Evolutionary conservation across 2,888 invertebrate species (phyloP), one percentile per base, ranked within the genome.

Genomic region (Erebia epiphron): DNA sequence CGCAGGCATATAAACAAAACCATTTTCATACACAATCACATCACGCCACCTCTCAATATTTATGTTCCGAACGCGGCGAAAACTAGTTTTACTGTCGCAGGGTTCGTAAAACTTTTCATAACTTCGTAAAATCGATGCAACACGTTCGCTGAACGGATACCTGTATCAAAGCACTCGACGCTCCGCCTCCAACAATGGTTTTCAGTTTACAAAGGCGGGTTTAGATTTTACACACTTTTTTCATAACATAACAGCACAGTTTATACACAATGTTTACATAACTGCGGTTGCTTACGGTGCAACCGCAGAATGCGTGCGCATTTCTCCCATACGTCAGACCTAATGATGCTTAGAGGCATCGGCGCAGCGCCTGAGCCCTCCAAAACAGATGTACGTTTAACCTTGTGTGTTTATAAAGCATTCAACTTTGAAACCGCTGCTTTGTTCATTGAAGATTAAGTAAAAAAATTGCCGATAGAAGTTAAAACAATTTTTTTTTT

Each of bases 271-370:
- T 75, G 72, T 75, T 76, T 75, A 74, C 73, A 73, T 57, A 71
- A 73, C 62, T 46, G 41, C 49, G 5, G 56, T 46, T 13, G 54
- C 16, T 21, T 56, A 58, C 41, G 50, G 21, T 21, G 62, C 58
- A 65, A 35, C 74, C 69, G 73, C 69, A 72, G 13, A 70, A 72
- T 79, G 79, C 83, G 83, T 81, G 82, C 83, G 81, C 81, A 80
- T 18, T 58, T 16, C 14, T 10, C 58, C 49, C 49, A 73, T 68
- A 71, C 80, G 77, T 72, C 71, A 67, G 69, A 69, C 78, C 64
- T 78, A 80, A 74, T 84, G 81, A 18, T 57, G 26, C 10, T 2
- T 11, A n/a, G 11, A 14, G 5, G 16, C 54, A 54, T 16, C 54
- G 10, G 2, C 54, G 18, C 7, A 13, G 13, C 43, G 41, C 10